Evolutionary conservation across 2,888 invertebrate species (phyloP).

Genomic region (Digitonthophagus gazella): DNA sequence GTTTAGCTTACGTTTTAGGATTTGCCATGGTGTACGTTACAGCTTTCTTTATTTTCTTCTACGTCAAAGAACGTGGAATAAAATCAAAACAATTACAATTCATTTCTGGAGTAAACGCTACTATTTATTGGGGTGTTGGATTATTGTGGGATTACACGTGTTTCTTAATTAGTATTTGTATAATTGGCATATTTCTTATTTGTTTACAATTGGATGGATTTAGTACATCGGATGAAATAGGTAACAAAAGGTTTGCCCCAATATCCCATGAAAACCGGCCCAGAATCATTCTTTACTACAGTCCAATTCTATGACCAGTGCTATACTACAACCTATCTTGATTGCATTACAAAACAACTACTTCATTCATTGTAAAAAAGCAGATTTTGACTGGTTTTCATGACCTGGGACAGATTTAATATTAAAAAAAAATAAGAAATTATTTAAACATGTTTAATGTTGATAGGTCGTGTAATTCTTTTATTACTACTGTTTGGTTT

Average conservation of each 20-base stretch:
- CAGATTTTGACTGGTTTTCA: no score
- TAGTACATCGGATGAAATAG: constrained; percentile 54
- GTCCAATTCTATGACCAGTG: no score
- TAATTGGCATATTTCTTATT: constrained; percentile 60
- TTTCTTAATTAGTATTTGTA: constrained; percentile 58
- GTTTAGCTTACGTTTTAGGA: neutral
- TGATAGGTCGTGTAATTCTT: neutral
- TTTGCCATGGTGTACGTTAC: constrained; percentile 55
- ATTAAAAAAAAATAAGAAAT: no score
- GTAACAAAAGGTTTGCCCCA: constrained; percentile 44
- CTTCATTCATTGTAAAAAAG: no score
- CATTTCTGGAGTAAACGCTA: constrained; percentile 67
- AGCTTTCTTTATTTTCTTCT: constrained; percentile 62
- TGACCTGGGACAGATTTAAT: no score
- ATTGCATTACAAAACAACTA: no score
- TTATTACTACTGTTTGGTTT: constrained; percentile 6
- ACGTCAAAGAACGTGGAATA: constrained; percentile 63
- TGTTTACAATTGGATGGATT: constrained; percentile 68
- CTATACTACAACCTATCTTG: no score
- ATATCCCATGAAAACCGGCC: no score
- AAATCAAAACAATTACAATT: constrained; percentile 71
- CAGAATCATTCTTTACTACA: no score
- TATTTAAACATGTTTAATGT: neutral
- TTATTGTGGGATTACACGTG: constrained; percentile 67
- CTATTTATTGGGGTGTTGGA: constrained; percentile 68